Base-by-base conservation (phyloP, 2,113 vertebrate genomes). In the Emydura subglobosa region DNA sequence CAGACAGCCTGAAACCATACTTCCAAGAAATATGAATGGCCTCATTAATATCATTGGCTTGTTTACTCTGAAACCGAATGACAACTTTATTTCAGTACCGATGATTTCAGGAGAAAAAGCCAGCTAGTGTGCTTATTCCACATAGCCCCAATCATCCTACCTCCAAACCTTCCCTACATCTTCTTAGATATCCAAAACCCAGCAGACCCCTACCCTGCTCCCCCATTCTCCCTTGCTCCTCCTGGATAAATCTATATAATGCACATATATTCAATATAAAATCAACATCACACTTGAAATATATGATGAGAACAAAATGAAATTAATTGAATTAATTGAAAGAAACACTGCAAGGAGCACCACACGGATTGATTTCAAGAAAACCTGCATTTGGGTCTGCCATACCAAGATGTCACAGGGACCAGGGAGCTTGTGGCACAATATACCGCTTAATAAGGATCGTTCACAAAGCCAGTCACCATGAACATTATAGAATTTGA, bases 281-380 rank as follows among this genome's bases (percentile, higher is more conserved):
- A 94, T 50, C 81, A 78, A 83, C 50, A 34, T 93, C 72, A 17
- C 79, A 80, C 80, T 29, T 50, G 84, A 94, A 95, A 83, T 44
- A 95, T 82, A 86, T 59, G 78, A 84, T 47, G 83, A 95, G 87
- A 96, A 92, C 83, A 94, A 88, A 95, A 94, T 87, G 57, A 95
- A 96, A 95, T 85, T 92, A 83, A 93, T 34, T 31, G 24, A 59
- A 13, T 85, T 47, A 47, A 97, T 85, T 86, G 96, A 92, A 92
- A 92, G 78, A 95, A 94, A 89, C 94, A 93, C 78, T 92, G 53
- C 90, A 87, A 91, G 88, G 94, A 54, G 87, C 81, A 91, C 89
- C 89, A 92, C 86, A 57, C 85, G 94, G 96, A 87, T 74, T 95
- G 80, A 94, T 95, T 92, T 89, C 82, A 92, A 78, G 34, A 92